phyloP scores from a whole-genome alignment of 2,888 invertebrate species.

The Hypolimnas misippus region DNA sequence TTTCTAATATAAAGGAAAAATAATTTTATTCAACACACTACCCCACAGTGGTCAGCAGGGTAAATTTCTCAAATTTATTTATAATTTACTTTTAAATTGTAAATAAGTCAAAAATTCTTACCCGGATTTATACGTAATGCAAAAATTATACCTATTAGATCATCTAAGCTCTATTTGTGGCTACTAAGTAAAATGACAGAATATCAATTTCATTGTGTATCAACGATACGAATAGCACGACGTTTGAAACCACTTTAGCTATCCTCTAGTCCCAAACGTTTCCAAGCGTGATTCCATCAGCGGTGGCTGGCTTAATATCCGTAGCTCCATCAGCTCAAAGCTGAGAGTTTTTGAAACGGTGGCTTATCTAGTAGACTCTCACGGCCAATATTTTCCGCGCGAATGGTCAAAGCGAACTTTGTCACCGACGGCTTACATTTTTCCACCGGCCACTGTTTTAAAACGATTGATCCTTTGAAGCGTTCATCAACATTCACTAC shows the following conservation, averaged over 20 bases:
- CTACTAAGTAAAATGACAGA: too few relatives aligned
- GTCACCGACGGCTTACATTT: slow-evolving; percentile 17
- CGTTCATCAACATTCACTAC: background rate
- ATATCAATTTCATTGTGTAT: background rate
- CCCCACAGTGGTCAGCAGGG: too few relatives aligned
- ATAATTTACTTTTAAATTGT: too few relatives aligned
- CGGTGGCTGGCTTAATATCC: slow-evolving; percentile 25
- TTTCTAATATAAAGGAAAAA: too few relatives aligned
- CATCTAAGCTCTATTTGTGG: too few relatives aligned
- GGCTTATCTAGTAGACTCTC: slow-evolving; percentile 20
- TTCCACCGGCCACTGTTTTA: slow-evolving; percentile 12
- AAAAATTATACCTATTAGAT: too few relatives aligned
- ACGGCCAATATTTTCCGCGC: slow-evolving; percentile 23
- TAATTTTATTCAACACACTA: too few relatives aligned
- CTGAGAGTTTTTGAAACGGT: slow-evolving; percentile 19
- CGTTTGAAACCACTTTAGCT: background rate
- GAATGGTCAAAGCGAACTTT: slow-evolving; percentile 23
- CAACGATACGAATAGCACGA: background rate
- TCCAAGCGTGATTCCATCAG: slow-evolving; percentile 22
- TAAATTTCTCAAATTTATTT: too few relatives aligned
- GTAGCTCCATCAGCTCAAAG: slow-evolving; percentile 21
- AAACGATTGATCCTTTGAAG: slow-evolving; percentile 20
- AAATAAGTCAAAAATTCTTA: too few relatives aligned
- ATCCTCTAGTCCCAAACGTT: slow-evolving; percentile 3
- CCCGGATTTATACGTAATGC: too few relatives aligned